These are phyloP conservation scores for Dicrostonyx torquatus DNA, from an alignment of 2,797 vertebrate species.

Conservation along the genomic window DNA sequence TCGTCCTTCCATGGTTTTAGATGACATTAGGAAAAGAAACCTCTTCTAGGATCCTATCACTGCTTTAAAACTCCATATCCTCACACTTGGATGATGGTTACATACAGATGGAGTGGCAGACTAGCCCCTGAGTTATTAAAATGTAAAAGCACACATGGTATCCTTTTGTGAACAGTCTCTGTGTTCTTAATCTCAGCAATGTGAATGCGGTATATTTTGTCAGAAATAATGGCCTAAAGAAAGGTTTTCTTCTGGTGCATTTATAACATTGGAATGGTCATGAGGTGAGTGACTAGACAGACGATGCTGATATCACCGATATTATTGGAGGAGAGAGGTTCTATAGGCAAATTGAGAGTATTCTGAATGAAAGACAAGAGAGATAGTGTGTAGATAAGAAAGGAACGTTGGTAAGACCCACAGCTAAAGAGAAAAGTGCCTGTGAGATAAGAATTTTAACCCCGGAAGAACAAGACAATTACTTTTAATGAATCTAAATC, in stretches of 20 bases:
- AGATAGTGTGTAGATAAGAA: neutral
- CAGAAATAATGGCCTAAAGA: constrained; percentile 40
- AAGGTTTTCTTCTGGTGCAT: constrained; percentile 12
- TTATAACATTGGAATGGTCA: neutral
- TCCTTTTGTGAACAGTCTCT: neutral
- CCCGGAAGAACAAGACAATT: constrained; percentile 55
- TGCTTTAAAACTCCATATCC: neutral
- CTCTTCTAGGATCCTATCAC: neutral
- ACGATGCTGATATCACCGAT: neutral
- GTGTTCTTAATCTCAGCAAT: neutral
- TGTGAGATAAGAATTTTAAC: constrained; percentile 62
- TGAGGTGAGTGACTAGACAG: neutral
- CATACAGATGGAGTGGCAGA: constrained; percentile 30
- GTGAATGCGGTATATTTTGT: constrained; percentile 11
- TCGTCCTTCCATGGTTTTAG: neutral
- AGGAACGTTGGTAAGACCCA: constrained; percentile 17
- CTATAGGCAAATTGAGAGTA: constrained; percentile 36
- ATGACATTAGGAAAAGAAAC: neutral
- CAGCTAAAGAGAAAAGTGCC: constrained; percentile 3
- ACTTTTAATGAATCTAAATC: constrained; percentile 52
- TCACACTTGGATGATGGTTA: constrained; percentile 22
- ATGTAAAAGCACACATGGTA: neutral
- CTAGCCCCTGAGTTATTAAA: constrained; percentile 36
- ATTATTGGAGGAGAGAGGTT: neutral
- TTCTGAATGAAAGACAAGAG: constrained; percentile 42